Base-by-base conservation (phyloP, 2,888 invertebrate genomes). In the Hirtodrosophila trivittata region DNA sequence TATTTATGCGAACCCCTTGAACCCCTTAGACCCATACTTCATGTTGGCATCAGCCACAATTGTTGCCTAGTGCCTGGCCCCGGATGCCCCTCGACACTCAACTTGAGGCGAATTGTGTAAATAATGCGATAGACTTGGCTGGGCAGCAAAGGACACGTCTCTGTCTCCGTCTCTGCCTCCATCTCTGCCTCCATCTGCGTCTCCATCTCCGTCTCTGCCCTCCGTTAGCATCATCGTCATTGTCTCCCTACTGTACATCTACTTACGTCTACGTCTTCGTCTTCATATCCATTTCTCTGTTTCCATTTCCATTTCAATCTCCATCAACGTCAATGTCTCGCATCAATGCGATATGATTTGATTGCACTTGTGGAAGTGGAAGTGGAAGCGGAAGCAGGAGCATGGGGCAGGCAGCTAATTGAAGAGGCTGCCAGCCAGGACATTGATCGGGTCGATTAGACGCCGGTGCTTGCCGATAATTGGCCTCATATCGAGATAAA, bases 21-120 rank as follows among this genome's bases (percentile, higher is more conserved):
- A 35, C 26, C 16, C 1, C 0, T 8, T 37, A n/a, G 9, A n/a
- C 7, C 2, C 28, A 28, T 21, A 3, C 21, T 1, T 47, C 10
- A 28, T 16, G 38, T 7, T 38, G 16, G n/a, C n/a, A n/a, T 1
- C 26, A 9, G 49, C 38, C 52, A 43, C 71, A 69, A 66, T 59
- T 66, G 65, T 59, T 69, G 60, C 39, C 56, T 49, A 33, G 50
- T 57, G 49, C 32, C 43, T 26, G 10, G 10, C 10, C 32, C 28
- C 12, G 7, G 28, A 25, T 45, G 18, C 38, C 38, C 18, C 55
- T 16, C 62, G 69, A 46, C 57, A 57, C 63, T 66, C 77, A 73
- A 84, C 81, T 84, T 77, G 82, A 78, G 60, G 69, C 71, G 76
- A 76, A 81, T 82, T 76, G 85, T 81, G 85, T 81, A 82, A 81